Evolutionary conservation across 2,113 vertebrate species (phyloP).

Genomic region (Oncorhynchus keta): DNA sequence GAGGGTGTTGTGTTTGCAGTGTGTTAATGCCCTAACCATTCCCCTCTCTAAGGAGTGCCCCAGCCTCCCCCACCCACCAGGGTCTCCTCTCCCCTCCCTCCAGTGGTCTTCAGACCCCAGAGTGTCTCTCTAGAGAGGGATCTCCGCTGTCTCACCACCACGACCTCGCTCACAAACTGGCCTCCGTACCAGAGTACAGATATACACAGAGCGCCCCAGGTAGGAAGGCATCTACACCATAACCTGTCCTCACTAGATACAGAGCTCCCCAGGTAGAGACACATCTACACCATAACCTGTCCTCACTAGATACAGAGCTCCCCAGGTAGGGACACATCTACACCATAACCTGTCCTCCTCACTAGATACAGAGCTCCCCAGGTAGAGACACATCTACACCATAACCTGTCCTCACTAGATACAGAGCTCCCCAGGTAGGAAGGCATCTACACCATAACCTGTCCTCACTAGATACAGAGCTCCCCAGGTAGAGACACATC

Average conservation of each 20-base stretch:
- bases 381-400: constrained; percentile 71
- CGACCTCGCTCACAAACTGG: constrained; percentile 82
- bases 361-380: constrained; percentile 94
- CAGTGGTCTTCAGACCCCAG: constrained; percentile 95
- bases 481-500: constrained; percentile 84
- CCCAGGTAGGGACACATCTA: constrained; percentile 80
- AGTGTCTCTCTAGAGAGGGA: constrained; percentile 93
- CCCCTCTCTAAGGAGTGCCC: constrained; percentile 83
- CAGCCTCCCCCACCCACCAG: constrained; percentile 94
- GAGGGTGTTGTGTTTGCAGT: not conserved
- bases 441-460: constrained; percentile 67
- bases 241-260: constrained; percentile 84
- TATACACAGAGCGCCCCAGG: constrained; percentile 97
- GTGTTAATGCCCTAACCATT: not conserved
- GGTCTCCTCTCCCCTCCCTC: constrained; percentile 91
- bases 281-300: constrained; percentile 69
- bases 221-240: constrained; percentile 24
- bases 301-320: constrained; percentile 82
- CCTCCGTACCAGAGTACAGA: constrained; percentile 92
- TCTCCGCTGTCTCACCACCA: constrained; percentile 92
- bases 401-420: constrained; percentile 85
- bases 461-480: constrained; percentile 89
- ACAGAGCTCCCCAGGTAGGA: constrained; percentile 94
- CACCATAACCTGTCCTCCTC: constrained; percentile 83
- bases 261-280: constrained; percentile 91